A percentile compares a stretch with the other conserved stretches of the same genome.
phyloP scores from a whole-genome alignment of 1,140 invertebrate species.

The Zaprionus inermis region DNA sequence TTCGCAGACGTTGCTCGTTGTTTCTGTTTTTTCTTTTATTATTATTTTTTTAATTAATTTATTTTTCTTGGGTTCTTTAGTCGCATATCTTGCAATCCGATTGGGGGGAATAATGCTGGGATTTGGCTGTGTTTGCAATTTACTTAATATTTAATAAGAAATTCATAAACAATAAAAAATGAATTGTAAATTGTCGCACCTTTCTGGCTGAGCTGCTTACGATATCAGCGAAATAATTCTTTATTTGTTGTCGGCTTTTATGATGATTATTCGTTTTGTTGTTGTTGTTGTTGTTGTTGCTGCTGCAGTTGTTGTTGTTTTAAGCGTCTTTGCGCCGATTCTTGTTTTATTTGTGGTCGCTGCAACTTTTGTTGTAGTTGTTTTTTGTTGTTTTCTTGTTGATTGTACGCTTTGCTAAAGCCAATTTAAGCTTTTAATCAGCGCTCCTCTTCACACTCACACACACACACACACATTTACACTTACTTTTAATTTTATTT shows the following conservation, averaged over 20 bases:
- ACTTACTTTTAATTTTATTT: slow-evolving; percentile 27
- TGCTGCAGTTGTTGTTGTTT: slow-evolving; percentile 33
- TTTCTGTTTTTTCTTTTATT: background rate
- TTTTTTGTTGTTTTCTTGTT: slow-evolving; percentile 8
- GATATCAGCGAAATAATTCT: slow-evolving; percentile 40
- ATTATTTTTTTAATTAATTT: slow-evolving; percentile 12
- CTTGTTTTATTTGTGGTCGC: slow-evolving; percentile 20
- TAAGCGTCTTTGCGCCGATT: slow-evolving; percentile 42
- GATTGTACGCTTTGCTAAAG: slow-evolving; percentile 28
- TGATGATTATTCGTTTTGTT: slow-evolving; percentile 34
- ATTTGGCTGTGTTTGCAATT: slow-evolving; percentile 34
- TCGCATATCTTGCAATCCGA: slow-evolving; percentile 23
- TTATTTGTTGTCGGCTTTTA: slow-evolving; percentile 33
- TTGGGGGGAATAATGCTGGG: slow-evolving; percentile 13
- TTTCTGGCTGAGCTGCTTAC: slow-evolving; percentile 55
- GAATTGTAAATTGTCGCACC: slow-evolving; percentile 56
- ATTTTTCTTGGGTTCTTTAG: slow-evolving; percentile 15
- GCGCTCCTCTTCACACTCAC: slow-evolving; percentile 28
- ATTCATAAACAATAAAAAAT: slow-evolving; percentile 2
- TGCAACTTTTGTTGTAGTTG: slow-evolving; percentile 28
- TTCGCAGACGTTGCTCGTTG: slow-evolving; percentile 5
- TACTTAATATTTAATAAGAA: slow-evolving; percentile 15
- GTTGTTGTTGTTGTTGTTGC: slow-evolving; percentile 31
- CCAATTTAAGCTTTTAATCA: slow-evolving; percentile 56
- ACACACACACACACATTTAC: slow-evolving; percentile 28